Percentiles rank a stretch among this genome's conserved stretches.
phyloP scores from a whole-genome alignment of 1,140 invertebrate species.

The Planococcus citri region DNA sequence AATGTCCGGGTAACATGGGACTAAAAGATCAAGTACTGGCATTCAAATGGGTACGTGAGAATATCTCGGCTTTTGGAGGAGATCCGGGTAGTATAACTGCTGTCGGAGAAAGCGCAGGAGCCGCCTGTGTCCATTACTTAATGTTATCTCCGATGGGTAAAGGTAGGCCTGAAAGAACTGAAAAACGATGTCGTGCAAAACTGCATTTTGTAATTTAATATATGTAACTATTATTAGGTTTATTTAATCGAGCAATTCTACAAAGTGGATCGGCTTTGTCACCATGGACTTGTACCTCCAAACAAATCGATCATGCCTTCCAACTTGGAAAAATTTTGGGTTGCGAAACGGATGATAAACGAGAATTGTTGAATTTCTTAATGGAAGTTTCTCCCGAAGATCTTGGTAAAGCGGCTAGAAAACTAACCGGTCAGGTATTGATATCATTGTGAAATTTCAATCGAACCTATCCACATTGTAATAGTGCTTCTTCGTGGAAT shows the following conservation, averaged over 20 bases:
- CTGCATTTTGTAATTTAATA: too few species aligned
- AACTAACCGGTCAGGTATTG: too few species aligned
- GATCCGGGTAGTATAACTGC: slow-evolving; percentile 56
- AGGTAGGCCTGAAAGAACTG: slow-evolving; percentile 37
- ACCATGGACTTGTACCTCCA: background rate
- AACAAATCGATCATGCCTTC: background rate
- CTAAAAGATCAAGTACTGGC: slow-evolving; percentile 61
- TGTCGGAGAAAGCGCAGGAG: slow-evolving; percentile 54
- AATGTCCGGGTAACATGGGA: slow-evolving; percentile 58
- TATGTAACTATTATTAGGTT: too few species aligned
- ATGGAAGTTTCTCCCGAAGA: background rate
- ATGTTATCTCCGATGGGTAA: slow-evolving; percentile 40
- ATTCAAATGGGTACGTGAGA: slow-evolving; percentile 55
- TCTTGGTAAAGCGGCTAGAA: background rate
- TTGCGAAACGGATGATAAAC: background rate
- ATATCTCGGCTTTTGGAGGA: slow-evolving; percentile 59
- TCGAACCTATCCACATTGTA: too few species aligned
- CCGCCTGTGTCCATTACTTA: slow-evolving; percentile 48
- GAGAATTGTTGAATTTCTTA: slow-evolving; percentile 12
- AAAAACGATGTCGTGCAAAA: too few species aligned
- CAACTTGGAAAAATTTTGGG: slow-evolving; percentile 10
- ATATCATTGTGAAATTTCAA: too few species aligned
- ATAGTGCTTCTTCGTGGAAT: too few species aligned
- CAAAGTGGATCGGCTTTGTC: background rate
- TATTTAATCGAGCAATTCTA: background rate